Conservation (phyloP, 2,113 vertebrate species). For the Canis aureus region DNA sequence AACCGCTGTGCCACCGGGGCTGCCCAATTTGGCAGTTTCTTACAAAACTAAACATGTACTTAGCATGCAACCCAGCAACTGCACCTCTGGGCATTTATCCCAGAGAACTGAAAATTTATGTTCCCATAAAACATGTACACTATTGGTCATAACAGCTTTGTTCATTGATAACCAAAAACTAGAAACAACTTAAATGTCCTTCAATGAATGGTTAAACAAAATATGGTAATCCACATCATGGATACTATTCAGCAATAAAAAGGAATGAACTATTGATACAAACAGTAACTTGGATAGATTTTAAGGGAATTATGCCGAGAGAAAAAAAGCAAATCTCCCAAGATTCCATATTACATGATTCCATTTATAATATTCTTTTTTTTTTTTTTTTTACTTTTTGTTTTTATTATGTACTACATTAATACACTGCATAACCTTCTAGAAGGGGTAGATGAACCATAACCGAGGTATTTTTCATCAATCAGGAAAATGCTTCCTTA, state of each 20-base stretch:
- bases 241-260: slow-evolving; percentile 20
- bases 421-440: too few species aligned
- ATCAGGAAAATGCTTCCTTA: too few species aligned
- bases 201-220: not conserved
- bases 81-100: not conserved
- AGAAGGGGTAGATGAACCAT: too few species aligned
- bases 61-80: not conserved
- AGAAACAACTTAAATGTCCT: not conserved
- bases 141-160: slow-evolving; percentile 3
- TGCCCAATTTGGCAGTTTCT: too few species aligned
- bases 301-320: not conserved
- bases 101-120: not conserved
- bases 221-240: not conserved
- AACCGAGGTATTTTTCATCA: too few species aligned
- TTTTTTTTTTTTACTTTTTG: too few species aligned
- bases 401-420: too few species aligned
- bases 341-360: not conserved
- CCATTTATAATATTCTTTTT: not conserved
- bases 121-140: slow-evolving; percentile 1
- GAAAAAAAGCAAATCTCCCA: slow-evolving; percentile 24
- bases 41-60: not conserved
- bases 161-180: not conserved
- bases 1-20: too few species aligned
- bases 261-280: not conserved
- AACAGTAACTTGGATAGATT: not conserved